A percentile compares a stretch with the other conserved stretches of the same genome.
These are phyloP conservation scores for Cirrhinus mrigala DNA, from an alignment of 2,797 vertebrate species.

Conservation along the genomic window DNA sequence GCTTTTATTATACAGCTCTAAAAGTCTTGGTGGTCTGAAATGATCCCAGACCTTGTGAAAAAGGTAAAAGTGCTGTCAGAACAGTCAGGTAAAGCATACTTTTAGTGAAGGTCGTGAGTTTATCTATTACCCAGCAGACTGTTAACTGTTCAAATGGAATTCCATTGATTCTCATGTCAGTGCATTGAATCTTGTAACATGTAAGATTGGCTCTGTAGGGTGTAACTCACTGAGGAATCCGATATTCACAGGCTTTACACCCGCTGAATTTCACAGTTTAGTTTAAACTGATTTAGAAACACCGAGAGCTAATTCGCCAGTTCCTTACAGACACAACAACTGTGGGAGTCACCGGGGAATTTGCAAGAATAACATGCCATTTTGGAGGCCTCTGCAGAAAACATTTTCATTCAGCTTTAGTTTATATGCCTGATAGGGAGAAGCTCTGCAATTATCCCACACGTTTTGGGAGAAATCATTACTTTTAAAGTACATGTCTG, in stretches of 20 bases:
- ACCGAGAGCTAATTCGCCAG: constrained; percentile 16
- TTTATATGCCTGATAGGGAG: neutral
- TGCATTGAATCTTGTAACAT: neutral
- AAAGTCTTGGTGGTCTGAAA: neutral
- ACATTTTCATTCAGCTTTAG: neutral
- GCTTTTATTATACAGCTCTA: neutral
- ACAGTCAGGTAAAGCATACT: neutral
- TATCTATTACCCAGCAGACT: neutral
- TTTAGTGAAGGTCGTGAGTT: constrained; percentile 1
- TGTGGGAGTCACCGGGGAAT: constrained; percentile 38
- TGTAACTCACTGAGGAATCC: constrained; percentile 7
- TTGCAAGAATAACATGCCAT: constrained; percentile 44
- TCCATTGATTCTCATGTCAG: constrained; percentile 18
- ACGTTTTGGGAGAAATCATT: neutral
- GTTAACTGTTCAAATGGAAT: constrained; percentile 17
- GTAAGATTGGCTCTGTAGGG: neutral
- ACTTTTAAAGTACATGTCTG: neutral
- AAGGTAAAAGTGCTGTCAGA: neutral
- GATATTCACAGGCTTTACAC: neutral
- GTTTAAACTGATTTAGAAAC: constrained; percentile 29
- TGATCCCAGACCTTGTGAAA: neutral
- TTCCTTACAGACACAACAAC: constrained; percentile 40
- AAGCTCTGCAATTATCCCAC: neutral
- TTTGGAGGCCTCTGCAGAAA: constrained; percentile 12
- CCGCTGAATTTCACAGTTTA: constrained; percentile 1